These are phyloP conservation scores for Tethya wilhelma DNA, from an alignment of 37 sponge, comb jelly and placozoan species.

Conservation along the genomic window DNA sequence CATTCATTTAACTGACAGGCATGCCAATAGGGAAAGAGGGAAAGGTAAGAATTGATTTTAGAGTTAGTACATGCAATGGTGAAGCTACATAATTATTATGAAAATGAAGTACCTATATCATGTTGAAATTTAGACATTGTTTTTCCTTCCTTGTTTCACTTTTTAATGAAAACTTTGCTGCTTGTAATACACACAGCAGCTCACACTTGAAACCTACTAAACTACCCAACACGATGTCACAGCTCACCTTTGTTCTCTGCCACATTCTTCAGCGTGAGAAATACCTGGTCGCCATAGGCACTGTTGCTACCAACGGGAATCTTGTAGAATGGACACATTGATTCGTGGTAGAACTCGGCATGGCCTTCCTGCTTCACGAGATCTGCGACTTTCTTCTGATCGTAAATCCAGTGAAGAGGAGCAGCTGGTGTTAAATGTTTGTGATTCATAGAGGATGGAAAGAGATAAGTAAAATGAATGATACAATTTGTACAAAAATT, in stretches of 20 bases:
- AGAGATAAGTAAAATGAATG: neutral
- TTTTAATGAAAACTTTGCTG: no score
- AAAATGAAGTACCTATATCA: no score
- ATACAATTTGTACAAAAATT: neutral
- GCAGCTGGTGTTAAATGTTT: constrained; percentile 14
- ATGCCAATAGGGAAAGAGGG: no score
- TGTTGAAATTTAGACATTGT: no score
- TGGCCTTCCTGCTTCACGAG: neutral
- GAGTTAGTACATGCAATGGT: no score
- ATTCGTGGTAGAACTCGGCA: constrained; percentile 24
- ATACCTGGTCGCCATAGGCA: constrained; percentile 36
- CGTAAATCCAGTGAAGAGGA: constrained; percentile 64
- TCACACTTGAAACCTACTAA: no score
- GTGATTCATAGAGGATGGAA: neutral
- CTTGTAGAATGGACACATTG: constrained; percentile 50
- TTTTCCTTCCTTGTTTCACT: no score
- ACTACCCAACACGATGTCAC: neutral
- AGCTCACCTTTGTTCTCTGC: constrained; percentile 51
- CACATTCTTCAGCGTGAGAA: constrained; percentile 31
- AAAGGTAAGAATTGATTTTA: no score
- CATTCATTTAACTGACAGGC: no score
- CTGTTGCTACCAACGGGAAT: constrained; percentile 24
- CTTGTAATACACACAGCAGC: no score
- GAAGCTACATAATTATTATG: no score
- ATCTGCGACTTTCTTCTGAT: constrained; percentile 28